A percentile compares a stretch with the other conserved stretches of the same genome.
phyloP scores from a whole-genome alignment of 2,113 vertebrate species.

The Todiramphus saurophagus region DNA sequence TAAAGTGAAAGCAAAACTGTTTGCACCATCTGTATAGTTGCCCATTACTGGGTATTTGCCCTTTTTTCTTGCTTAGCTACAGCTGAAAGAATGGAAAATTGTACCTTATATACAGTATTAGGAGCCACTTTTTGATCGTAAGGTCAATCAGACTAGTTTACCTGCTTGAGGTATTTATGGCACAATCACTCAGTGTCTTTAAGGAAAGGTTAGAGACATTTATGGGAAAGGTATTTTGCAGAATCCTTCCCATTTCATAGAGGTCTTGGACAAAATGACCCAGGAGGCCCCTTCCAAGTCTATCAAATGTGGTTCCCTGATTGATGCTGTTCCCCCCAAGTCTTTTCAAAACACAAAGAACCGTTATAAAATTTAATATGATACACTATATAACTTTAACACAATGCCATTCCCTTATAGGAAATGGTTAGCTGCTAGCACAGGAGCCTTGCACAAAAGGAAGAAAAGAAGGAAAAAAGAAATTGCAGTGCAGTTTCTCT shows the following conservation, averaged over 20 bases:
- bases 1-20: slow-evolving; percentile 35
- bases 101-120: slow-evolving; percentile 36
- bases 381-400: slow-evolving; percentile 64
- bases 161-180: slow-evolving; percentile 51
- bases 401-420: slow-evolving; percentile 43
- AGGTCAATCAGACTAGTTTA: slow-evolving; percentile 53
- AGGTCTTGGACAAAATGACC: slow-evolving; percentile 65
- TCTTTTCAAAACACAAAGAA: slow-evolving; percentile 64
- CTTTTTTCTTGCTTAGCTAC: slow-evolving; percentile 56
- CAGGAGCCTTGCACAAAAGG: neutral
- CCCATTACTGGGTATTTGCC: slow-evolving; percentile 43
- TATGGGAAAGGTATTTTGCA: slow-evolving; percentile 55
- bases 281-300: slow-evolving; percentile 60
- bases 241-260: slow-evolving; percentile 53
- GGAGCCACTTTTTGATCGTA: slow-evolving; percentile 13
- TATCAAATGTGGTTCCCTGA: slow-evolving; percentile 43
- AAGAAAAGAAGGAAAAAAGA: neutral
- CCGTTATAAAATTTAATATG: slow-evolving; percentile 66
- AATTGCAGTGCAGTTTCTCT: slow-evolving; percentile 19
- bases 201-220: slow-evolving; percentile 66
- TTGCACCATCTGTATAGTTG: slow-evolving; percentile 1
- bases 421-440: slow-evolving; percentile 22
- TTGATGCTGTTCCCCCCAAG: slow-evolving; percentile 40
- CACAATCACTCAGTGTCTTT: slow-evolving; percentile 62
- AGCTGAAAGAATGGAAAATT: slow-evolving; percentile 53